Base-by-base conservation (phyloP, 1,140 invertebrate species). In the Heliconius hewitsoni region DNA sequence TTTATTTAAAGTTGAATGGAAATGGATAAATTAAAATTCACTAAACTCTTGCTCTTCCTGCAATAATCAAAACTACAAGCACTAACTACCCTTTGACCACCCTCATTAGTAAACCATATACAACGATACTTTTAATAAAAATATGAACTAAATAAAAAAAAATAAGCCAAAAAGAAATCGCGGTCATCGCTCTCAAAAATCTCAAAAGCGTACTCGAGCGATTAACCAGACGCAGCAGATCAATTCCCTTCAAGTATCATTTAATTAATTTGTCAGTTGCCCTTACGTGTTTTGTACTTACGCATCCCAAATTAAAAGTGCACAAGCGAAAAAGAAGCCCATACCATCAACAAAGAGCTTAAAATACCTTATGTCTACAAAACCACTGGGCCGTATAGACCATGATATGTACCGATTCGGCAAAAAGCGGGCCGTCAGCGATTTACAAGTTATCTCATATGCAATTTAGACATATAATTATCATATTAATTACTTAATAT, bases 221-320 rank as follows among this genome's bases (percentile, higher is more conserved):
- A 81, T 23, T 75, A 84, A 85, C 79, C 57, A 71, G 81, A 82
- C 79, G 60, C 39, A 82, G 74, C 84, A 84, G 76, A 85, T 84
- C 84, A 83, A 85, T 85, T 84, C 84, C 83, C 81, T 84, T 82
- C 83, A 50, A 84, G 81, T 81, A 79, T 73, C 81, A 83, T 77
- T 84, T 85, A 85, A 85, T 85, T 85, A 85, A 85, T 85, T 85
- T 85, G 84, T 85, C 84, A 85, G 84, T 82, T 84, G 81, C 78
- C 71, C 78, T 85, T 80, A 83, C 79, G 79, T 81, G 78, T 85
- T 85, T 85, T 80, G 81, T 79, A 75, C 79, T 76, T 80, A 81
- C 77, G 79, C 76, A 80, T 79, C 77, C 80, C 80, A 83, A 79
- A 71, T 81, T 76, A 57, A n/a, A 46, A 71, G 2, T 30, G 8